phyloP scores from a whole-genome alignment of 2,797 vertebrate species.

The Cyprinodon diabolis region DNA sequence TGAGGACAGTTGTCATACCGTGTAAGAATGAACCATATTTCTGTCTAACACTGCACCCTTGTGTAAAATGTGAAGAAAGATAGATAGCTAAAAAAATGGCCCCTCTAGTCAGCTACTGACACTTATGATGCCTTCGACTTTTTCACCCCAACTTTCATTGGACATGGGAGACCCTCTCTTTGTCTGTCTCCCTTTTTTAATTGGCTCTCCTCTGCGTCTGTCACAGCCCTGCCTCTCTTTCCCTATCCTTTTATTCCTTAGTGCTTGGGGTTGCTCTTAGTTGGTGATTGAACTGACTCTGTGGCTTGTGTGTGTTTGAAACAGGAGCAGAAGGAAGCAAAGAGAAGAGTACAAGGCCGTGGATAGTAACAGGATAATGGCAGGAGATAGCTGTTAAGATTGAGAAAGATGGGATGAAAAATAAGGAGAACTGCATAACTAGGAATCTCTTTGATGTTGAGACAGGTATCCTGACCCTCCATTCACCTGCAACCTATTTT shows the following conservation, averaged over 20 bases:
- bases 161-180: conserved; percentile 36
- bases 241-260: conserved; percentile 52
- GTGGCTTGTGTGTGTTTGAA: conserved; percentile 54
- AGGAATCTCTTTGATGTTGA: conserved; percentile 62
- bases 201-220: conserved; percentile 45
- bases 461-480: conserved; percentile 54
- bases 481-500: conserved; percentile 36
- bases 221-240: conserved; percentile 43
- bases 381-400: conserved; percentile 31
- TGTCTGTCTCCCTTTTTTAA: conserved; percentile 37
- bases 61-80: conserved; percentile 50
- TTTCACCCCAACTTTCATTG: conserved; percentile 71
- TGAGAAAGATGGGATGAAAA: conserved; percentile 38
- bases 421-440: conserved; percentile 32
- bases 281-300: conserved; percentile 65
- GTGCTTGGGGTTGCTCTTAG: conserved; percentile 71
- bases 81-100: conserved; percentile 58
- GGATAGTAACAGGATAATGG: conserved; percentile 56
- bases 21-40: conserved; percentile 50
- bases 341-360: conserved; percentile 49
- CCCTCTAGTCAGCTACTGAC: conserved; percentile 62
- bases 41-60: conserved; percentile 44
- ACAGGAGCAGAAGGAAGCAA: conserved; percentile 53
- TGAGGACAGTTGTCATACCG: conserved; percentile 31
- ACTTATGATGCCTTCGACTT: conserved; percentile 71